A percentile compares a stretch with the other conserved stretches of the same genome.
These are phyloP conservation scores for Saguinus imperator DNA, from an alignment of 2,113 vertebrate genomes.

Conservation along the genomic window DNA sequence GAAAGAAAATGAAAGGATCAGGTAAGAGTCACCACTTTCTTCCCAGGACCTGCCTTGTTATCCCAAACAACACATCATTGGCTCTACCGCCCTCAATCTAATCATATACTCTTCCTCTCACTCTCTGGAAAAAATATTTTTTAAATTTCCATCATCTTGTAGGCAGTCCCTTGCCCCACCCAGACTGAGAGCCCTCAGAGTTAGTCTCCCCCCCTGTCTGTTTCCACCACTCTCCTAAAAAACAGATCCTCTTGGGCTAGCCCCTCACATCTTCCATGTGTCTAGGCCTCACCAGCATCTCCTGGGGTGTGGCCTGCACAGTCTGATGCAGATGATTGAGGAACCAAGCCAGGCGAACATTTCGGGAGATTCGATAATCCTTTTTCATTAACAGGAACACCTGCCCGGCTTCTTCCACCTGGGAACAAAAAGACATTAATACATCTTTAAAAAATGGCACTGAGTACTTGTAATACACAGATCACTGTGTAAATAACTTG, in stretches of 20 bases:
- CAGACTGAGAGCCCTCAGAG: neutral
- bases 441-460: neutral
- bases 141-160: neutral
- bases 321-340: conserved; percentile 93
- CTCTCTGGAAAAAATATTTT: neutral
- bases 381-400: conserved; percentile 98
- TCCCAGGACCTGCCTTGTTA: neutral
- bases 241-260: neutral
- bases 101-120: neutral
- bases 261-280: neutral
- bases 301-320: conserved; percentile 89
- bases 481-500: neutral
- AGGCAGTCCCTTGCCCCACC: neutral
- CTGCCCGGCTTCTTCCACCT: conserved; percentile 98
- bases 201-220: neutral
- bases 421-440: conserved; percentile 20
- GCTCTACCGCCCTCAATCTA: neutral
- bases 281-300: conserved; percentile 89
- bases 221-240: neutral
- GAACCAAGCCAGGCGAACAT: conserved; percentile 97
- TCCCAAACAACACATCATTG: neutral
- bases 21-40: neutral
- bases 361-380: conserved; percentile 96
- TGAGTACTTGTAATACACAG: neutral
- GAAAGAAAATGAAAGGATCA: neutral